Conservation (phyloP, 2,113 vertebrate genomes). For the Phalacrocorax carbo region DNA sequence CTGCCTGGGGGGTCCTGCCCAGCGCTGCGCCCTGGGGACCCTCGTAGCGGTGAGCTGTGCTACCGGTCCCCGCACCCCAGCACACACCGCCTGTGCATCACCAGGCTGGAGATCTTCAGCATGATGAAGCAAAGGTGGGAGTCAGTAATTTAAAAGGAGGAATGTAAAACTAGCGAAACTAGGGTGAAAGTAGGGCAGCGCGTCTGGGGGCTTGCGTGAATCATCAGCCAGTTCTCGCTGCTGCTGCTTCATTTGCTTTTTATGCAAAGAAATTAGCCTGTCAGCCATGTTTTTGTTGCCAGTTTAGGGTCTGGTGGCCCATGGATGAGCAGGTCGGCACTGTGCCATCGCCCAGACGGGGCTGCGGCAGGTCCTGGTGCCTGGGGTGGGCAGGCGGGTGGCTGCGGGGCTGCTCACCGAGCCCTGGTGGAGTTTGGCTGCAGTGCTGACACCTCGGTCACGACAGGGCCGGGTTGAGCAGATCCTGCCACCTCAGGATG, state of each 20-base stretch:
- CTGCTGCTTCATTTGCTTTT: not conserved
- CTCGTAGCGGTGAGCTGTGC: not conserved
- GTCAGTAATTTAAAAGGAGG: not conserved
- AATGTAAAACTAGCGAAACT: not conserved
- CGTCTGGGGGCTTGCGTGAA: not conserved
- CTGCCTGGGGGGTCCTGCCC: not conserved
- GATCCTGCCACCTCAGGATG: not conserved
- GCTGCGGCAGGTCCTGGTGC: not conserved
- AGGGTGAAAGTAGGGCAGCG: not conserved
- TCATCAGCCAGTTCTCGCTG: not conserved
- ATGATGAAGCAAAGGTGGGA: not conserved
- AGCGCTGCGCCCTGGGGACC: not conserved
- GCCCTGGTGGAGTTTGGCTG: not conserved
- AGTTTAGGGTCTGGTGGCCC: not conserved
- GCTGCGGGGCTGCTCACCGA: not conserved
- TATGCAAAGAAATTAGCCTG: not conserved
- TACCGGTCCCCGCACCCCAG: fast-evolving
- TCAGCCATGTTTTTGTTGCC: not conserved
- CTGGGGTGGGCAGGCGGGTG: not conserved
- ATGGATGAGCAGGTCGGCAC: not conserved
- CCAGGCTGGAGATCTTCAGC: not conserved
- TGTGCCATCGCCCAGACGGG: not conserved
- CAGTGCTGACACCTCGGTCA: not conserved
- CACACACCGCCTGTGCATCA: fast-evolving
- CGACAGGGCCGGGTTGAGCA: not conserved